Evolutionary conservation across 2,797 vertebrate genomes (phyloP), one percentile per base, ranked within the genome.

Genomic region (Todus mexicanus): DNA sequence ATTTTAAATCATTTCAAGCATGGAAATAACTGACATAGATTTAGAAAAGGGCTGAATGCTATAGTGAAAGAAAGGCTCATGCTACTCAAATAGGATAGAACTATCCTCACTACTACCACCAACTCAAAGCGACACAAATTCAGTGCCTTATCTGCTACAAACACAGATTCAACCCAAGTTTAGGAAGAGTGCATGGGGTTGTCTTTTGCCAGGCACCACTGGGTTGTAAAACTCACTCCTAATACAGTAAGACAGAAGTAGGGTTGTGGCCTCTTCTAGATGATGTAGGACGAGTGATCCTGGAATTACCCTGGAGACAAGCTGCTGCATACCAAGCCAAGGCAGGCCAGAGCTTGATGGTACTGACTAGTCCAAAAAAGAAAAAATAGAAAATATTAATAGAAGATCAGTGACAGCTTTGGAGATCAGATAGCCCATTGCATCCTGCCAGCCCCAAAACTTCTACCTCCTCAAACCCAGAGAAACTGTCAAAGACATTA

Each of bases 401-500:
- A 72, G 92, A 85, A 91, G 59, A 59, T 43, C 57, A 79, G 77
- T 84, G 56, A 81, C 66, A 81, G 64, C 45, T 88, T 77, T 93
- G 91, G 81, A 93, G 84, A 89, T 76, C 61, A 71, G 37, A 47
- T 71, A 82, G 75, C 43, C 47, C 56, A 35, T 45, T 83, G 45
- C 35, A 77, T 60, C 29, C 91, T 89, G 85, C 80, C 93, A 94
- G 70, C 37, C 72, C 11, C 0, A 89, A 92, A 83, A 27, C 51
- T 61, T 92, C 69, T 74, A 71, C 71, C 65, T 85, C 42, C 64
- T 92, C 75, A 93, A 94, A 87, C 35, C 33, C 53, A 53, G 65
- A 91, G 57, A 60, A 95, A n/a, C 84, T 92, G 86, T 94, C 89
- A 89, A 87, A 95, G 65, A 61, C 87, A 57, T 84, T 74, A 92